phyloP scores from a whole-genome alignment of 1,140 invertebrate species.

The Brachionus rubens region DNA sequence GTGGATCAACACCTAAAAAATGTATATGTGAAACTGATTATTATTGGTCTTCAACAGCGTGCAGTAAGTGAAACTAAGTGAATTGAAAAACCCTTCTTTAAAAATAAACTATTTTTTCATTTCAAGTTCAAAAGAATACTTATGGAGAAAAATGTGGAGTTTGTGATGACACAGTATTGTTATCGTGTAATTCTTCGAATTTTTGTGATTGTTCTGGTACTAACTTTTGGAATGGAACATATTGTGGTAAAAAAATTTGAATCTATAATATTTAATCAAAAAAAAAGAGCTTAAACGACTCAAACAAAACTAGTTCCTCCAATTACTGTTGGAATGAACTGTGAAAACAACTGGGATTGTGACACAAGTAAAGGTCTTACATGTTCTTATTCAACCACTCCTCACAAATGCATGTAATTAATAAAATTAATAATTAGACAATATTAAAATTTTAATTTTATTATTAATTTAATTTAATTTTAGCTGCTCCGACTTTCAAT shows the following conservation, averaged over 20 bases:
- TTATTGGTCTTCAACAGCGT: not conserved
- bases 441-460: too few relatives aligned
- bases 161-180: slow-evolving; percentile 8
- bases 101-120: not conserved
- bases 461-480: too few relatives aligned
- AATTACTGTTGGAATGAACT: too few relatives aligned
- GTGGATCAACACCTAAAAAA: not conserved
- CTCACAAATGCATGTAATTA: too few relatives aligned
- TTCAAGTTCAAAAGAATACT: not conserved
- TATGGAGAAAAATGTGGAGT: not conserved
- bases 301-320: too few relatives aligned
- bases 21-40: not conserved
- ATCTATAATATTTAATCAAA: too few relatives aligned
- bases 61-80: not conserved
- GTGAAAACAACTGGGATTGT: too few relatives aligned
- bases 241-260: slow-evolving; percentile 26
- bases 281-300: too few relatives aligned
- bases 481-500: too few relatives aligned
- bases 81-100: not conserved
- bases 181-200: slow-evolving; percentile 3
- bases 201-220: not conserved
- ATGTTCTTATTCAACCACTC: too few relatives aligned
- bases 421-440: too few relatives aligned
- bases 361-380: too few relatives aligned
- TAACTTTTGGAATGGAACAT: slow-evolving; percentile 38